These are phyloP conservation scores for cat (Felis catus) DNA, from an alignment of 2,113 vertebrate species.

Conservation along the genomic window DNA sequence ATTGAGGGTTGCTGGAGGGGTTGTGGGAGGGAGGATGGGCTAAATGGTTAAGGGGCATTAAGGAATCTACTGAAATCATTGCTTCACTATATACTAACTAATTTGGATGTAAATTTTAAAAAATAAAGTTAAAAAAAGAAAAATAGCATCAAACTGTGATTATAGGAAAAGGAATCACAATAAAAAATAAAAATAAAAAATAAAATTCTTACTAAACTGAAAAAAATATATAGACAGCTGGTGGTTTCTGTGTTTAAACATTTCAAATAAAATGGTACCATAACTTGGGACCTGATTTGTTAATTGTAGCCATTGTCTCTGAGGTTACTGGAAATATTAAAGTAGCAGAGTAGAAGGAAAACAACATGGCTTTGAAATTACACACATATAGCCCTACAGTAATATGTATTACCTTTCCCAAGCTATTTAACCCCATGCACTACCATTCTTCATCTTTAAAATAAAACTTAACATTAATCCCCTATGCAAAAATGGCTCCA, in stretches of 20 bases:
- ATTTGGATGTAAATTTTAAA: too few relatives aligned
- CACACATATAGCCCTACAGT: neutral
- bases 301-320: neutral
- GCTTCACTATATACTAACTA: too few relatives aligned
- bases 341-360: neutral
- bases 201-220: neutral
- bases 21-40: too few relatives aligned
- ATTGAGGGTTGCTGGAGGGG: too few relatives aligned
- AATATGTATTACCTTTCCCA: neutral
- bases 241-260: neutral
- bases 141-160: too few relatives aligned
- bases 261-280: neutral
- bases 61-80: too few relatives aligned
- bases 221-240: neutral
- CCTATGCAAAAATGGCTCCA: neutral
- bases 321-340: neutral
- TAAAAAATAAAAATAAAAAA: too few relatives aligned
- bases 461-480: neutral
- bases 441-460: constrained; percentile 5
- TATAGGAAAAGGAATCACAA: too few relatives aligned
- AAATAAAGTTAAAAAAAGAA: too few relatives aligned
- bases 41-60: too few relatives aligned
- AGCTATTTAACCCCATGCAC: neutral
- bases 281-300: neutral
- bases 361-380: neutral